Evolutionary conservation across 2,888 invertebrate genomes (phyloP).

Genomic region (Ditula angustiorana): DNA sequence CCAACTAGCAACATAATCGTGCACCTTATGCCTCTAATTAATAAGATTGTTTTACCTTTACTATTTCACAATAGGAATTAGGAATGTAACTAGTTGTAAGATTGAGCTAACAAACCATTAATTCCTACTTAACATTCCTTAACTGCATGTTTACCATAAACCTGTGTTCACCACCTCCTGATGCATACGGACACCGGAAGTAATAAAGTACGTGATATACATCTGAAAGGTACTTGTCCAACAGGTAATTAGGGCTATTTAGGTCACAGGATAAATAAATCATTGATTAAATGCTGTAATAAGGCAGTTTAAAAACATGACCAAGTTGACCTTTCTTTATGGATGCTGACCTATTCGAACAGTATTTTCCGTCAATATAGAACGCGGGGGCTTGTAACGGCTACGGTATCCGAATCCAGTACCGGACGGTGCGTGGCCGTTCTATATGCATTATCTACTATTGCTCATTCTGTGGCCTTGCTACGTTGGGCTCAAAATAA

Average conservation of each 20-base stretch:
- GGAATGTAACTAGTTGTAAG: neutral
- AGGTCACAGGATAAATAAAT: constrained; percentile 42
- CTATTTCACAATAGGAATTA: too few relatives aligned
- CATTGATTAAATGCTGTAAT: constrained; percentile 35
- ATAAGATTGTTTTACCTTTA: constrained; percentile 6
- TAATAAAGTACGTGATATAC: constrained; percentile 56
- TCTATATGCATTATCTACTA: too few relatives aligned
- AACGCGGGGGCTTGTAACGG: too few relatives aligned
- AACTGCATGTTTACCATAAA: constrained; percentile 24
- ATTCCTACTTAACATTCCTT: constrained; percentile 25
- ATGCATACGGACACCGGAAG: constrained; percentile 49
- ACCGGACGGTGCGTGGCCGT: too few relatives aligned
- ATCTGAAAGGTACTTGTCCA: constrained; percentile 49
- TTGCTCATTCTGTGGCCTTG: too few relatives aligned
- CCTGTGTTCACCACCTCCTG: constrained; percentile 22
- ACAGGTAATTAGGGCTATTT: constrained; percentile 54
- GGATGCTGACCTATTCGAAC: too few relatives aligned
- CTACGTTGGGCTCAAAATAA: too few relatives aligned
- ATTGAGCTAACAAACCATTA: constrained; percentile 29
- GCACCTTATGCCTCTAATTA: neutral
- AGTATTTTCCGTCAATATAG: too few relatives aligned
- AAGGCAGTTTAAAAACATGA: constrained; percentile 25
- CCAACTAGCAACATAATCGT: neutral
- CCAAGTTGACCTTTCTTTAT: too few relatives aligned
- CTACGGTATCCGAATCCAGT: too few relatives aligned